A percentile compares a stretch with the other conserved stretches of the same genome.
phyloP scores from a whole-genome alignment of 2,888 invertebrate genomes.

The Halocaridina rubra region DNA sequence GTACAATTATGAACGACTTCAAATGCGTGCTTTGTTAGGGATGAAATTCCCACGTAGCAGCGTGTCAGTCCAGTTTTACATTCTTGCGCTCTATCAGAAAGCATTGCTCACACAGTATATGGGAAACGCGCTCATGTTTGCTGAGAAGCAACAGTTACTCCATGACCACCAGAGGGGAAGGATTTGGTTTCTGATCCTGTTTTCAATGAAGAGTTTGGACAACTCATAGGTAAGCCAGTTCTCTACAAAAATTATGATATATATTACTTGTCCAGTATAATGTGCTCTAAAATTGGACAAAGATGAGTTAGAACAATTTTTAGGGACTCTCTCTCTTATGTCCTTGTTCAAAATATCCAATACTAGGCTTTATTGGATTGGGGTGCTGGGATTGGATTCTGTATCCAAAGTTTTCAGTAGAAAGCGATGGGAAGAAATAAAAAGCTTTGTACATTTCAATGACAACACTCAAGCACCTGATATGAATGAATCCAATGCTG shows the following conservation, averaged over 20 bases:
- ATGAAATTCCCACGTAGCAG: not conserved
- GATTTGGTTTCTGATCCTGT: too few relatives aligned
- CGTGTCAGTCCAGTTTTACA: not conserved
- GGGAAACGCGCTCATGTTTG: not conserved
- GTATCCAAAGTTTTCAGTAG: constrained; percentile 53
- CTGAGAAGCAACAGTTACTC: not conserved
- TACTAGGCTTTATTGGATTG: constrained; percentile 58
- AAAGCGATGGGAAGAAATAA: constrained; percentile 60
- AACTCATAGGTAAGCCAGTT: too few relatives aligned
- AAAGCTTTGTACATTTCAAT: constrained; percentile 56
- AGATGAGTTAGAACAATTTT: constrained; percentile 16
- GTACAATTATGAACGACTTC: not conserved
- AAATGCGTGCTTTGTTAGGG: not conserved
- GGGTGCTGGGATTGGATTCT: not conserved
- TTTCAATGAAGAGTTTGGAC: too few relatives aligned
- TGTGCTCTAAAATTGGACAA: too few relatives aligned
- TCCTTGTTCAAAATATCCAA: constrained; percentile 24
- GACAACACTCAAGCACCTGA: constrained; percentile 44
- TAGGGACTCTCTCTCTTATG: constrained; percentile 26
- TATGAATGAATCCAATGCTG: constrained; percentile 14
- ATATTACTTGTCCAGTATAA: too few relatives aligned
- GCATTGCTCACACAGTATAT: not conserved
- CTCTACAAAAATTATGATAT: too few relatives aligned
- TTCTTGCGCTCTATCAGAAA: not conserved
- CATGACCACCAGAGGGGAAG: too few relatives aligned